A percentile compares a stretch with the other conserved stretches of the same genome.
Evolutionary conservation across 2,888 invertebrate genomes (phyloP).

Genomic region (Dolomedes plantarius): DNA sequence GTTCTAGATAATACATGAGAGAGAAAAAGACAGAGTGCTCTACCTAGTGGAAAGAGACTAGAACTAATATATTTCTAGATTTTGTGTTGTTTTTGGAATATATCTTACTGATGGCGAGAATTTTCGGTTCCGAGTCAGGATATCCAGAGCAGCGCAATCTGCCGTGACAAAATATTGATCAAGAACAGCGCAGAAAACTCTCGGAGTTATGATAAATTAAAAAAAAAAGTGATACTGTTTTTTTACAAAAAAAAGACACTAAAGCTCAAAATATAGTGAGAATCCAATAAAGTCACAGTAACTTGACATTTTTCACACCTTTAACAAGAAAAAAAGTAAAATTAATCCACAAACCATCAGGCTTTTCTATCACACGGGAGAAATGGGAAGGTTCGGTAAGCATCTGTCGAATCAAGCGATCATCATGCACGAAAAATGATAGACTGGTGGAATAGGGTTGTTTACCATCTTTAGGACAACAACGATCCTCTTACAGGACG

Average conservation of each 20-base stretch:
- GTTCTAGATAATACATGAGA: conserved; percentile 17
- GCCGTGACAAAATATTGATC: conserved; percentile 62
- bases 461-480: too few relatives aligned
- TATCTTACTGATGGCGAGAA: conserved; percentile 4
- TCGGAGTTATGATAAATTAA: conserved; percentile 23
- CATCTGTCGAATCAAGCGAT: too few relatives aligned
- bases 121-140: conserved; percentile 15
- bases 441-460: too few relatives aligned
- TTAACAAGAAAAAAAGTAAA: too few relatives aligned
- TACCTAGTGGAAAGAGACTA: conserved; percentile 64
- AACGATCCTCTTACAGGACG: too few relatives aligned
- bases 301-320: too few relatives aligned
- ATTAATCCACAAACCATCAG: too few relatives aligned
- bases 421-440: too few relatives aligned
- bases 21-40: conserved; percentile 23
- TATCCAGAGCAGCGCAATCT: conserved; percentile 47
- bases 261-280: background rate
- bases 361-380: too few relatives aligned
- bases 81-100: conserved; percentile 31
- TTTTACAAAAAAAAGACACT: background rate
- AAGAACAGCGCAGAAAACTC: conserved; percentile 51
- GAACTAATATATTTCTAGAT: conserved; percentile 54
- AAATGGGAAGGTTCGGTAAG: too few relatives aligned
- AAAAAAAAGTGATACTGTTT: background rate
- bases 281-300: too few relatives aligned